Evolutionary conservation across 2,797 vertebrate genomes (phyloP), one percentile per base, ranked within the genome.

Genomic region (Anas bernieri): DNA sequence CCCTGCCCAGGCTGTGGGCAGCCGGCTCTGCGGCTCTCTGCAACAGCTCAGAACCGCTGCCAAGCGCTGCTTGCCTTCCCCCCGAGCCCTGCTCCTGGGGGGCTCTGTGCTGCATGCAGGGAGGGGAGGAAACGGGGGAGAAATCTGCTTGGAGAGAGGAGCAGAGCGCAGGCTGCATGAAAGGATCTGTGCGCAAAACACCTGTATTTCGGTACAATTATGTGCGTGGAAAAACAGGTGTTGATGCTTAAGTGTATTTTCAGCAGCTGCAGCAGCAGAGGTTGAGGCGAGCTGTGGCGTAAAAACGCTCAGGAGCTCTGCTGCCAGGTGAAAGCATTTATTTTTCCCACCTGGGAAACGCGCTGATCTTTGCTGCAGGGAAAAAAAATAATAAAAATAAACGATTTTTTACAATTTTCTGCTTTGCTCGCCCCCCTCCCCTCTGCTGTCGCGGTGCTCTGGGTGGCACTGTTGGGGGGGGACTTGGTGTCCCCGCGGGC

Each of bases 201-300:
- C 5, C 18, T 25, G 0, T 7, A 0, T 7, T 4, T 7, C 28
- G 1, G 0, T 6, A 0, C 3, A 20, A 4, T 31, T 20, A 1
- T 6, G 12, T 1, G 8, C 12, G 14, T 26, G 48, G 33, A 3
- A 22, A 21, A 12, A 4, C 9, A 55, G 12, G 16, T 10, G 26
- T 14, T 15, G 6, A 0, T 1, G 15, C 35, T 46, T 20, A 48
- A 6, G 1, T 13, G 9, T 6, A n/a, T 16, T 35, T 26, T 4
- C 56, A 48, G 58, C n/a, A 16, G 2, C 30, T 35, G 43, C 45
- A 7, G 2, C 30, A 35, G 43, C 45, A 7, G 0, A 8, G 31
- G 1, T 6, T 7, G 13, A 1, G 0, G 7, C 7, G 5, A 28
- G 63, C 39, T 35, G 58, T 2, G 64, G n/a, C 77, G 7, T 6